phyloP scores from a whole-genome alignment of 2,888 invertebrate genomes.

The Cryptocephalus primarius region DNA sequence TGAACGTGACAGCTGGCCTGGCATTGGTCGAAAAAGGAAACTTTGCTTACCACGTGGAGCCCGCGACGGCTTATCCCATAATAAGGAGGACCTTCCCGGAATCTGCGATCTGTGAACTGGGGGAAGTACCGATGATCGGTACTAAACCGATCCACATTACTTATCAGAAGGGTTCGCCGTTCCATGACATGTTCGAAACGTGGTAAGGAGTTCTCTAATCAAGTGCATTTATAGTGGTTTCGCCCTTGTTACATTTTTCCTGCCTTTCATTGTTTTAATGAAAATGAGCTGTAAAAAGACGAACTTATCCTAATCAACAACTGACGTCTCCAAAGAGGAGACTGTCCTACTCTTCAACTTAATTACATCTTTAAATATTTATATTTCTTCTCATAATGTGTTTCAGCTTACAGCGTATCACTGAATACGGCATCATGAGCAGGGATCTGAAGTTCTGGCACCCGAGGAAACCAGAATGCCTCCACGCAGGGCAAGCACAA shows the following conservation, averaged over 20 bases:
- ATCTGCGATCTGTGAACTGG: constrained; percentile 28
- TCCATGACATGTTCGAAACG: constrained; percentile 27
- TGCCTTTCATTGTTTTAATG: neutral
- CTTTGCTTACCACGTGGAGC: constrained; percentile 32
- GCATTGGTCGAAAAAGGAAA: constrained; percentile 22
- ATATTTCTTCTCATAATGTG: neutral
- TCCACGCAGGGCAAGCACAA: constrained; percentile 15
- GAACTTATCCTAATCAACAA: neutral
- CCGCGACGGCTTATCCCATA: constrained; percentile 28
- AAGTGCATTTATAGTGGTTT: no score
- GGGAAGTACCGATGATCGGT: constrained; percentile 26
- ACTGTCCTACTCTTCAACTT: neutral
- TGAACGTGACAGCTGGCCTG: constrained; percentile 22
- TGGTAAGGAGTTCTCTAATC: no score
- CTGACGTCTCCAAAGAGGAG: no score
- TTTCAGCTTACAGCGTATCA: constrained; percentile 25
- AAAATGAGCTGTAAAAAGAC: no score
- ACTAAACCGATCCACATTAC: constrained; percentile 22
- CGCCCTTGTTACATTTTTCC: no score
- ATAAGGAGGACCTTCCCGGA: constrained; percentile 26
- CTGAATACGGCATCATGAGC: constrained; percentile 24
- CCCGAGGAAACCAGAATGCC: constrained; percentile 27
- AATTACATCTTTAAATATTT: neutral
- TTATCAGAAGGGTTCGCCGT: constrained; percentile 28
- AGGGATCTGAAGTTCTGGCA: constrained; percentile 26